A percentile compares a stretch with the other conserved stretches of the same genome.
These are phyloP conservation scores for Trinorchestia longiramus DNA, from an alignment of 1,140 invertebrate genomes.

Conservation along the genomic window DNA sequence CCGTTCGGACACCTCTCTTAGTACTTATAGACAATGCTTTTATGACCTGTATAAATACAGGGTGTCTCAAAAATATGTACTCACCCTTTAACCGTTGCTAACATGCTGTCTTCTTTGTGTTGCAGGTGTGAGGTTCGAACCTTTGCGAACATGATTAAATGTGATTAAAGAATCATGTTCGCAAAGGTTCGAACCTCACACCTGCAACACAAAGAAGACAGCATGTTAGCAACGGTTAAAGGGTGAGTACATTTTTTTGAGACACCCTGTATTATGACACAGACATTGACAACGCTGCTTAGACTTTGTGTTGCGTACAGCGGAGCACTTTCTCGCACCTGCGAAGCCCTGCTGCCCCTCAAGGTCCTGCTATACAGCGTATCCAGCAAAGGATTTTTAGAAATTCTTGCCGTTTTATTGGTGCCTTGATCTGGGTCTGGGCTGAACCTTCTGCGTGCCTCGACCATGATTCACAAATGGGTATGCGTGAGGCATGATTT, in stretches of 20 bases:
- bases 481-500: background rate
- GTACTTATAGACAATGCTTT: background rate
- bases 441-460: background rate
- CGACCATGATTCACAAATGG: background rate
- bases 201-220: no score
- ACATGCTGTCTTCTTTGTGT: no score
- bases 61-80: no score
- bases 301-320: background rate
- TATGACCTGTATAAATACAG: background rate
- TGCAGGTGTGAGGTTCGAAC: no score
- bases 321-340: background rate
- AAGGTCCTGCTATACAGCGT: background rate
- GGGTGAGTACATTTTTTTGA: no score
- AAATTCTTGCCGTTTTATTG: background rate
- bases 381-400: background rate
- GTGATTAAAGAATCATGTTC: no score
- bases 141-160: no score
- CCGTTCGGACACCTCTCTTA: background rate
- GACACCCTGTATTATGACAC: no score
- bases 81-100: no score
- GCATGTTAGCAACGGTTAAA: no score
- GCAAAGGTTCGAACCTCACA: no score
- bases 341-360: background rate
- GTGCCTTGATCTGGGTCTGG: background rate
- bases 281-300: background rate